Evolutionary conservation across 1,140 invertebrate species (phyloP), one percentile per base, ranked within the genome.

Genomic region (Hylaeus volcanicus): DNA sequence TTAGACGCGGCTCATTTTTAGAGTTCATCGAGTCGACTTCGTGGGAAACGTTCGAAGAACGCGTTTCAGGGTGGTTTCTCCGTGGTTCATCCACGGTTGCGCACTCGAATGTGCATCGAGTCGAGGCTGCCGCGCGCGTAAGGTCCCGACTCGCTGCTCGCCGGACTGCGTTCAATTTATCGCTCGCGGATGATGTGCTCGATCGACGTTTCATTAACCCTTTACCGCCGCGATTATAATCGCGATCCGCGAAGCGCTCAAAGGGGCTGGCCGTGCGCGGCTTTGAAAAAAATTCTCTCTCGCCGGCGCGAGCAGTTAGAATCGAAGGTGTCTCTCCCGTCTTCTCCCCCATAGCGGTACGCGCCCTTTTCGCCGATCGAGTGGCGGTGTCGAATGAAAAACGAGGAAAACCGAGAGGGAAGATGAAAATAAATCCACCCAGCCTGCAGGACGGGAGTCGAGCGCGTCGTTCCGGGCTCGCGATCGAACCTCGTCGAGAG

Each of bases 201-300:
- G 37, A 78, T 78, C 75, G 58, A 71, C 75, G 68, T 72, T 78
- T 72, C 58, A 72, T 78, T 72, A 72, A 6, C 58, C 56, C 56
- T 78, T 72, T 53, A 53, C 9, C 45, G 3, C 0, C n/a, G 6
- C 41, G 75, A 71, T 78, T 78, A 72, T 63, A 63, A 70, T 69
- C 43, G 6, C 51, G 53, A 58, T 48, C 12, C 45, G 55, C n/a
- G 60, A 14, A 1, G 6, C 11, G 63, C 39, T 53, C 66, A 77
- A 77, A 77, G 66, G 56, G 5, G 2, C 5, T 4, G 3, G 0
- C 26, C 53, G 26, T 41, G 1, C 14, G 45, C 26, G 8, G 45
- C 45, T 60, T 41, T 70, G 66, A 77, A 71, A 70, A 43, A 60
- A 41, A 26, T 77, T 61, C 12, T 26, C 63, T 65, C 61, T 55